Evolutionary conservation across 2,797 vertebrate species (phyloP), one percentile per base, ranked within the genome.

Genomic region (Gallinago nigripennis): DNA sequence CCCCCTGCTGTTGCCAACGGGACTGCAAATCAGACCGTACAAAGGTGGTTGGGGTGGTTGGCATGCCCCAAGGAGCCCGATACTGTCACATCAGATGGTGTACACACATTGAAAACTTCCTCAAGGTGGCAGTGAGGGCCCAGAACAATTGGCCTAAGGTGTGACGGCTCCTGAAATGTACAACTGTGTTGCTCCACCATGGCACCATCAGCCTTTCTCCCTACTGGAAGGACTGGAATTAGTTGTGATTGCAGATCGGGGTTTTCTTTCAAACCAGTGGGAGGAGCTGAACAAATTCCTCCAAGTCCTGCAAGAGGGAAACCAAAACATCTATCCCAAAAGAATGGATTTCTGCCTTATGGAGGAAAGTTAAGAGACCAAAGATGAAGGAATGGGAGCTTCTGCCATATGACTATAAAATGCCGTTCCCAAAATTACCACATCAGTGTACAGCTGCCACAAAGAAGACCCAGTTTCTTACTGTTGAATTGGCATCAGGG

Each of bases 61-160:
- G 12, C 0, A 2, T 4, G 0, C 9, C 3, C 13, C 8, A 28
- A 71, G 37, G 24, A 86, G 53, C 19, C 53, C 0, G 0, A 16
- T 21, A 82, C 20, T 0, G 0, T 20, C 9, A 4, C 19, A 3
- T 54, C 37, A 33, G 69, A 48, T 6, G 19, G 81, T 43, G 41
- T 43, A 54, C 2, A 2, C 35, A 46, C 43, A 13, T 27, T 91
- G 63, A 61, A 83, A 92, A 94, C 73, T 84, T 88, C 90, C 77
- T 94, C 91, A 86, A 87, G 70, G 73, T 84, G 76, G 89, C 85
- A 95, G 84, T 72, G 82, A 89, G 89, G 92, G 57, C 69, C 50
- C 86, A 86, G 91, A 90, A 72, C 50, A 72, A 65, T 35, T 75
- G 92, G 30, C 43, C 41, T 85, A 56, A 77, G 48, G 63, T 54